Evolutionary conservation across 2,113 vertebrate species (phyloP).

Genomic region (Ageneiosus marmoratus): DNA sequence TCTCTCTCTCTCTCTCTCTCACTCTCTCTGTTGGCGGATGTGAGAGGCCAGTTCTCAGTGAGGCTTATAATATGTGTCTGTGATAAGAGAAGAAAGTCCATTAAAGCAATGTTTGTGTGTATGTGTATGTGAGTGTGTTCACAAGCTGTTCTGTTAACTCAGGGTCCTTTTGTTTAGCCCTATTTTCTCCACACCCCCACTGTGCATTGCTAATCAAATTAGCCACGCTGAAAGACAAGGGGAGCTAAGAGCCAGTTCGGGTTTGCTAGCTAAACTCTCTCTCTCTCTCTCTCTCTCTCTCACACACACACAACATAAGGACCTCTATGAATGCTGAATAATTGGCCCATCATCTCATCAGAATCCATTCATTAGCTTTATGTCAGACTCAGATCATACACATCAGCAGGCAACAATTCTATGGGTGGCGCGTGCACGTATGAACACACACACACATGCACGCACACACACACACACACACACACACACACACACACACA

Average conservation of each 20-base stretch:
- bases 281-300: not conserved
- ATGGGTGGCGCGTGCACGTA: not conserved
- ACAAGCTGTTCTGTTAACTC: conserved; percentile 74
- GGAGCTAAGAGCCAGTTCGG: conserved; percentile 60
- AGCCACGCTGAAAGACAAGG: conserved; percentile 74
- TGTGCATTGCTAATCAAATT: conserved; percentile 82
- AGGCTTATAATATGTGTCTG: conserved; percentile 49
- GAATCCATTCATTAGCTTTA: conserved; percentile 46
- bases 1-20: not conserved
- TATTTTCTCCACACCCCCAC: conserved; percentile 57
- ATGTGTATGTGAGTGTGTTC: conserved; percentile 11
- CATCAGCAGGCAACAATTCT: conserved; percentile 35
- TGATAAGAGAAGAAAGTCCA: conserved; percentile 77
- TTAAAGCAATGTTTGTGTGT: conserved; percentile 57
- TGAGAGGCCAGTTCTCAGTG: conserved; percentile 63
- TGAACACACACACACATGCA: conserved; percentile 22
- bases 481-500: not conserved
- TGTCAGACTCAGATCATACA: conserved; percentile 45
- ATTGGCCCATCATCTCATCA: conserved; percentile 44
- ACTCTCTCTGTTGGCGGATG: conserved; percentile 53
- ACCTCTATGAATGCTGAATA: conserved; percentile 43
- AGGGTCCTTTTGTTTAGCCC: conserved; percentile 61
- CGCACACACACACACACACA: conserved; percentile 22
- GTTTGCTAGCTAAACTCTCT: conserved; percentile 31
- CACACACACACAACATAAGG: conserved; percentile 21